Base-by-base conservation (phyloP, 2,888 invertebrate genomes). In the Sphinx pinastri region DNA sequence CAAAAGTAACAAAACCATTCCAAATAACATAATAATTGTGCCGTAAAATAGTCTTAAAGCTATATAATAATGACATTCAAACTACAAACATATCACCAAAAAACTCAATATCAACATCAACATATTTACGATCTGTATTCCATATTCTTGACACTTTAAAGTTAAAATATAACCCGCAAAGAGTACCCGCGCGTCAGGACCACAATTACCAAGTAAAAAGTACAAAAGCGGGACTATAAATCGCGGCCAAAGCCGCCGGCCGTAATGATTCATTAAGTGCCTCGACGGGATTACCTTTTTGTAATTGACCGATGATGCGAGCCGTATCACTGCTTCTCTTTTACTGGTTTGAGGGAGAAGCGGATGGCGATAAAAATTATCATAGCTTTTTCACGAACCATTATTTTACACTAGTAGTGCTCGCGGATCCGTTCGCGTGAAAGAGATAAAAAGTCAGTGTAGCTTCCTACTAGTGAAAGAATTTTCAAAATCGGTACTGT, bases 231-330 rank as follows among this genome's bases (percentile, higher is more conserved):
- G 54, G 84, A 84, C 92, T 92, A 93, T 91, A 88, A 88, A 91
- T 93, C 79, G 77, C 75, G 81, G 71, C 86, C 87, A 79, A 76
- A 83, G 87, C 88, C 88, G 85, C 83, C 83, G 82, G 86, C 87
- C 87, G 88, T 93, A 93, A 93, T 93, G 93, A 93, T 92, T 93
- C 93, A 93, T 93, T 93, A 93, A 93, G 90, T 92, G 92, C 93
- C 92, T 92, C 90, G 87, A 85, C 84, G 90, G 92, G 92, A 93
- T 93, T 92, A 91, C 91, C 91, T 93, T 92, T 92, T 93, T 93
- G 93, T 93, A 93, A 92, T 92, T 92, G 92, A 92, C 91, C 92
- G 93, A 91, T 93, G 93, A 92, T 92, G 90, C 90, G 88, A 84
- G 91, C 84, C 81, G 84, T 90, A 91, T 91, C 90, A 88, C 87